Base-by-base conservation (phyloP, 2,113 vertebrate species). In the Pholis gunnellus region DNA sequence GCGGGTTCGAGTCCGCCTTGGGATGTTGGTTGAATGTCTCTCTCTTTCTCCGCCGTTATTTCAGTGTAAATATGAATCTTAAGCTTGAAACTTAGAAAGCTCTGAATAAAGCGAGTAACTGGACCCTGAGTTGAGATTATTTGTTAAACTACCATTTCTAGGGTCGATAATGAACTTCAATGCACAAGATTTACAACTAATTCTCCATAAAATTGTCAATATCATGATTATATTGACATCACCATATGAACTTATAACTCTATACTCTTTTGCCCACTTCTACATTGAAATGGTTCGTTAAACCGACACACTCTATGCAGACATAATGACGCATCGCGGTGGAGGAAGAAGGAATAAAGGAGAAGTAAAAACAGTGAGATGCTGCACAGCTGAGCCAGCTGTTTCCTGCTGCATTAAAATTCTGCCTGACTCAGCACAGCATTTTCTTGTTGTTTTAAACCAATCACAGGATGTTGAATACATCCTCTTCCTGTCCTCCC, bases 341-440 rank as follows among this genome's bases (percentile, higher is more conserved):
- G 17, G 27, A 64, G 29, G 42, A 13, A 18, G 17, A 34, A 60
- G 20, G 69, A 81, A 22, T 67, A 77, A 74, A 85, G 17, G 65
- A 72, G 50, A 88, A 86, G 78, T 79, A 13, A 66, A 65, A 84
- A 65, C 40, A 13, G 66, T 38, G 27, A 29, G 9, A 6, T 0
- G 20, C 25, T 71, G 71, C 60, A 14, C 6, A 0, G 74, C 57
- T 79, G 69, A 75, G 13, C 50, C 75, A 72, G 83, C 84, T 29
- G 72, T 79, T 88, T 85, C 85, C 80, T 86, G 67, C 79, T 78
- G 40, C 63, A 77, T 71, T 60, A 31, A 20, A 79, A 81, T 40
- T 72, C 65, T 61, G 29, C 9, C 73, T 34, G 17, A 64, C 61
- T 88, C 86, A 88, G 84, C 86, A 88, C 9, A 64, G 56, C 3